These are phyloP conservation scores for Hypselothyrea guttata DNA, from an alignment of 2,888 invertebrate genomes.

Conservation along the genomic window DNA sequence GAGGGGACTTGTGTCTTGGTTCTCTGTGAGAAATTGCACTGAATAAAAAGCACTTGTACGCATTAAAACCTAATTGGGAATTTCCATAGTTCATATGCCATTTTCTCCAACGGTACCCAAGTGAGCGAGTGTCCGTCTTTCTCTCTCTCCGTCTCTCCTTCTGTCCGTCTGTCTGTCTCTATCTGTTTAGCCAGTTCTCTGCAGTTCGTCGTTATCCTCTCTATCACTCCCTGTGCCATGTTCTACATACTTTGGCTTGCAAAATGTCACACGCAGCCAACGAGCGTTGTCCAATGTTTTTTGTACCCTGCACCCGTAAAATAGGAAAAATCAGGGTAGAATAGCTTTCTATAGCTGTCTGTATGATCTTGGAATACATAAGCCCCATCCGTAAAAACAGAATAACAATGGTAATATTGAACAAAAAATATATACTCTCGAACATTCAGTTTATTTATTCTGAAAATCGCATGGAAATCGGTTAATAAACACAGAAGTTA, in stretches of 20 bases:
- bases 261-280: slow-evolving; percentile 76
- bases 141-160: slow-evolving; percentile 17
- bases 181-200: not conserved
- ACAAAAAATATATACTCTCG: no score
- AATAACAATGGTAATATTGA: no score
- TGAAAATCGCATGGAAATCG: no score
- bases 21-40: slow-evolving; percentile 72
- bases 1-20: slow-evolving; percentile 52
- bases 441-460: no score
- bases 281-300: slow-evolving; percentile 42
- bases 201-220: not conserved
- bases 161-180: slow-evolving; percentile 11
- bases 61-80: slow-evolving; percentile 79
- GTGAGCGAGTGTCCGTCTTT: slow-evolving; percentile 11
- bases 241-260: slow-evolving; percentile 78
- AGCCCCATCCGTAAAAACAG: no score
- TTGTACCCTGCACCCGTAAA: slow-evolving; percentile 5
- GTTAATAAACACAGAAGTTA: no score
- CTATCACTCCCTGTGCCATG: slow-evolving; percentile 49
- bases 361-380: no score
- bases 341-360: no score
- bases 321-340: no score
- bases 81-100: slow-evolving; percentile 78
- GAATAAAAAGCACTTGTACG: slow-evolving; percentile 78
- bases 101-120: slow-evolving; percentile 52